phyloP scores from a whole-genome alignment of 2,113 vertebrate species.

The Pituophis catenifer region DNA sequence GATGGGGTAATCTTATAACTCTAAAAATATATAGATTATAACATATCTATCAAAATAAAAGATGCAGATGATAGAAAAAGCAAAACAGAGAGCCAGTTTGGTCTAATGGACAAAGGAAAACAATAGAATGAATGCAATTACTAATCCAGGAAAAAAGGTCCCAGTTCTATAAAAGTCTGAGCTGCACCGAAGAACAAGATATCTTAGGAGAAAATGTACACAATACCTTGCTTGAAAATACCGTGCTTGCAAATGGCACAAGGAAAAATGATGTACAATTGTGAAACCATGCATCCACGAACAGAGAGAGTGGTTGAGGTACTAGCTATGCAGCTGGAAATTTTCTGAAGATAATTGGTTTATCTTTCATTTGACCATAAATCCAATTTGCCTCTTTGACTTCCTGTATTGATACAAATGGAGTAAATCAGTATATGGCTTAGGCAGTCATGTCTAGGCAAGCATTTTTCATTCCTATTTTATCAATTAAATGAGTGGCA shows the following conservation, averaged over 20 bases:
- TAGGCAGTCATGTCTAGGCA: conserved; percentile 71
- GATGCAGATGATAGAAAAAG: neutral
- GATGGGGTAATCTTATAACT: neutral
- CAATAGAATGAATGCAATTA: neutral
- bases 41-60: neutral
- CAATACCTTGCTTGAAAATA: neutral
- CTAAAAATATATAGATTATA: neutral
- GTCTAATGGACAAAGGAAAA: neutral
- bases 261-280: neutral
- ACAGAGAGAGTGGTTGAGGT: conserved; percentile 57
- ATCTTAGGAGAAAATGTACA: neutral
- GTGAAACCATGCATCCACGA: accelerated
- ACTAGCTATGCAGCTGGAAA: conserved; percentile 68
- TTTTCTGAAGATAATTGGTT: conserved; percentile 81
- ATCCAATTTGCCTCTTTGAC: conserved; percentile 83
- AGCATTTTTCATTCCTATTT: conserved; percentile 74
- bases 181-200: neutral
- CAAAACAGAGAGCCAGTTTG: neutral
- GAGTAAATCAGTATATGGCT: conserved; percentile 67
- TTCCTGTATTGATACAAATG: conserved; percentile 86
- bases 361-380: conserved; percentile 79
- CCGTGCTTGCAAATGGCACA: neutral
- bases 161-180: neutral
- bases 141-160: neutral
- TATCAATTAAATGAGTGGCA: conserved; percentile 84